Conservation (phyloP, 92 coral and sea anemone species). For the Diadumene lineata region DNA sequence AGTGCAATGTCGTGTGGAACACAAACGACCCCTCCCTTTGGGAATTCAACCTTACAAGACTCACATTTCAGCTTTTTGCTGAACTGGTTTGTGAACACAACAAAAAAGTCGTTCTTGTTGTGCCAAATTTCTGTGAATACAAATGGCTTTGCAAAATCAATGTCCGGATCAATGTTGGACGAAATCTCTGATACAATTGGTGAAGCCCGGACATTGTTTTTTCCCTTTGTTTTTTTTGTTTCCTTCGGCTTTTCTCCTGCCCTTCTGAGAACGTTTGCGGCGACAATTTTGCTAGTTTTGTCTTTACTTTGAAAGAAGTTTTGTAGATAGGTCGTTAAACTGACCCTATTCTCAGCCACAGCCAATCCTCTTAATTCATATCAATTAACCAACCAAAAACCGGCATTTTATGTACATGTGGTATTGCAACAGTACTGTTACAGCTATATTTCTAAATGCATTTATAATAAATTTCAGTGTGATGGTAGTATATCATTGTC, state of each 20-base stretch:
- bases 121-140: background rate
- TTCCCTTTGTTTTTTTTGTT: conserved; percentile 33
- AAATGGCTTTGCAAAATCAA: conserved; percentile 9
- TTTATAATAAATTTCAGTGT: no score
- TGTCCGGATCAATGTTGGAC: background rate
- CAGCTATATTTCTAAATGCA: no score
- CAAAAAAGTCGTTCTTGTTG: background rate
- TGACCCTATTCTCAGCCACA: conserved; percentile 48
- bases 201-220: background rate
- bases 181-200: background rate
- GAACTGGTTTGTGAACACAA: background rate
- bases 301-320: background rate
- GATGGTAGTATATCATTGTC: no score
- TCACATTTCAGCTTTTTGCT: conserved; percentile 10
- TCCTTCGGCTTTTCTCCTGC: conserved; percentile 12
- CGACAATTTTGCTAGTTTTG: conserved; percentile 15
- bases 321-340: conserved; percentile 17
- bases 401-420: no score
- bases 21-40: conserved; percentile 4
- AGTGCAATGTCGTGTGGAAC: conserved; percentile 10
- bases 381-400: no score
- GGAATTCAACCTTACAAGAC: conserved; percentile 19
- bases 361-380: no score
- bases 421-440: no score
- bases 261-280: conserved; percentile 20